These are phyloP conservation scores for Blennius ocellaris DNA, from an alignment of 2,113 vertebrate genomes.

Conservation along the genomic window DNA sequence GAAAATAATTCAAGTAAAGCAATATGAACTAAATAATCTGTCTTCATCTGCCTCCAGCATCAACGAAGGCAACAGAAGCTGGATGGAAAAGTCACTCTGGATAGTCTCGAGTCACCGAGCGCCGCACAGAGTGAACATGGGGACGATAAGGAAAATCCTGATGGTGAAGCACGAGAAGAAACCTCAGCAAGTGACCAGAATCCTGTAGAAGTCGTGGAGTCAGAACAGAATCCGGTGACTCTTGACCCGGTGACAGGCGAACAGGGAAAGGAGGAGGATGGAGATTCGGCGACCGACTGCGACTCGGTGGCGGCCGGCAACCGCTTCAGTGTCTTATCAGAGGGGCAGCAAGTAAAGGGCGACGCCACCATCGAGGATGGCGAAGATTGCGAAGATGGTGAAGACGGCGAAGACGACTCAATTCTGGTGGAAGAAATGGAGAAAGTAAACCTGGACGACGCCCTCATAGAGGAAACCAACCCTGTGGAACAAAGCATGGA, in stretches of 20 bases:
- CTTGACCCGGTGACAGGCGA: not conserved
- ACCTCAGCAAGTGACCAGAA: slow-evolving; percentile 9
- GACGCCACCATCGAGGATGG: slow-evolving; percentile 26
- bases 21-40: not conserved
- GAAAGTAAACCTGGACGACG: slow-evolving; percentile 80
- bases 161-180: slow-evolving; percentile 25
- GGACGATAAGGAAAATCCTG: slow-evolving; percentile 8
- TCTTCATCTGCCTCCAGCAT: slow-evolving; percentile 76
- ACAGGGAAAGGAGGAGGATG: slow-evolving; percentile 48
- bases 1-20: too few species aligned
- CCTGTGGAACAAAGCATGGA: slow-evolving; percentile 60
- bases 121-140: slow-evolving; percentile 9
- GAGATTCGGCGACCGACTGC: slow-evolving; percentile 38
- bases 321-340: slow-evolving; percentile 65
- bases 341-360: slow-evolving; percentile 49
- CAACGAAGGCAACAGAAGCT: slow-evolving; percentile 91
- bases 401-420: slow-evolving; percentile 45
- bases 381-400: slow-evolving; percentile 28
- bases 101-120: slow-evolving; percentile 44
- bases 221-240: slow-evolving; percentile 33
- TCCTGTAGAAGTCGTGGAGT: not conserved
- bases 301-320: slow-evolving; percentile 54
- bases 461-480: slow-evolving; percentile 71
- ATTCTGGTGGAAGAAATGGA: slow-evolving; percentile 79
- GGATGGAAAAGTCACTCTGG: slow-evolving; percentile 82